Percentiles rank a stretch among this genome's conserved stretches.
These are phyloP conservation scores for Cyclina sinensis DNA, from an alignment of 1,140 invertebrate genomes.

Conservation along the genomic window DNA sequence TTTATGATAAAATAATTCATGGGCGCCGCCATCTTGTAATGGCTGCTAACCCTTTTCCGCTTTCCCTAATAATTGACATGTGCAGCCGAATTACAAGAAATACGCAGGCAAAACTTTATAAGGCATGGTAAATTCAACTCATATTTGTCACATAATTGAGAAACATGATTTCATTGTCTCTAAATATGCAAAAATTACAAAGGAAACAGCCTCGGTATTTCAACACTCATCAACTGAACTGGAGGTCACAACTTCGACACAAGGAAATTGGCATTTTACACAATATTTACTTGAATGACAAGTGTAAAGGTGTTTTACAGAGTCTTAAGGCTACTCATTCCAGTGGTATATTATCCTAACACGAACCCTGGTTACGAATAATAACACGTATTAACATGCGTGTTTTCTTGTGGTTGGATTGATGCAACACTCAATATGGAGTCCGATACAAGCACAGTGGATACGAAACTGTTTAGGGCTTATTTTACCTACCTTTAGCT, in stretches of 20 bases:
- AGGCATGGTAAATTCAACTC: too few relatives aligned
- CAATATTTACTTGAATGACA: neutral
- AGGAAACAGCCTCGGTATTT: neutral
- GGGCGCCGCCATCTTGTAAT: slow-evolving; percentile 76
- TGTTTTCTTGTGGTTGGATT: slow-evolving; percentile 49
- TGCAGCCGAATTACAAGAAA: too few relatives aligned
- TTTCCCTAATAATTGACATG: slow-evolving; percentile 9
- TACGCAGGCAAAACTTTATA: too few relatives aligned
- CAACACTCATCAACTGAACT: neutral
- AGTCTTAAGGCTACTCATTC: too few relatives aligned
- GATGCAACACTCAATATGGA: slow-evolving; percentile 68
- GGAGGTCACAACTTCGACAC: too few relatives aligned
- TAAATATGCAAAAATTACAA: too few relatives aligned
- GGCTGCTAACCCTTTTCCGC: slow-evolving; percentile 63
- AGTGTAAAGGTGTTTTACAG: neutral
- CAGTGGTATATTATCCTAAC: too few relatives aligned
- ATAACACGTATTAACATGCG: neutral
- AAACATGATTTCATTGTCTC: too few relatives aligned
- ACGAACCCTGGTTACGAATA: too few relatives aligned
- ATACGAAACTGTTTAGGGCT: slow-evolving; percentile 7
- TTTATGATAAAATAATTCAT: slow-evolving; percentile 51
- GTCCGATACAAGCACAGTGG: slow-evolving; percentile 21
- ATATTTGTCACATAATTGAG: too few relatives aligned
- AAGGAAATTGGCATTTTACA: slow-evolving; percentile 41
- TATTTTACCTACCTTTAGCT: slow-evolving; percentile 64